A percentile compares a stretch with the other conserved stretches of the same genome.
phyloP scores from a whole-genome alignment of 2,888 invertebrate species.

The Notocelia uddmanniana region DNA sequence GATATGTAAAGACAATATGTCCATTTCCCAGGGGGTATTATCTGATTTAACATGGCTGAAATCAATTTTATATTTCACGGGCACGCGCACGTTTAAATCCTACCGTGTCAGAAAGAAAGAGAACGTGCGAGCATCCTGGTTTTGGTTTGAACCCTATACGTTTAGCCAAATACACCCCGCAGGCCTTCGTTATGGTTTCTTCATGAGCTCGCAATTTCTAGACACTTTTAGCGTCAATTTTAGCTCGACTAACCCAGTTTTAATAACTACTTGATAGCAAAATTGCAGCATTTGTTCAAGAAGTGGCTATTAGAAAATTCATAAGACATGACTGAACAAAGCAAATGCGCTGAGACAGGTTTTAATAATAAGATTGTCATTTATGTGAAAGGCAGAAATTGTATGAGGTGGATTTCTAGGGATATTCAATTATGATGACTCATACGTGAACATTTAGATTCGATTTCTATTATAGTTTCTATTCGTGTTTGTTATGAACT shows the following conservation, averaged over 20 bases:
- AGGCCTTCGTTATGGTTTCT: slow-evolving; percentile 4
- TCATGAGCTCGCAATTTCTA: slow-evolving; percentile 29
- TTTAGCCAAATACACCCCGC: not conserved
- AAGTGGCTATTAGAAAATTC: slow-evolving; percentile 11
- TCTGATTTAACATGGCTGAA: not conserved
- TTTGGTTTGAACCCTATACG: not conserved
- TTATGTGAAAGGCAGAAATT: not conserved
- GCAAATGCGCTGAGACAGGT: not conserved
- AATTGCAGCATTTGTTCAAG: slow-evolving; percentile 7
- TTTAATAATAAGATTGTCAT: slow-evolving; percentile 1
- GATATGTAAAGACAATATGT: slow-evolving; percentile 25
- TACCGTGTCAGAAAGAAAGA: not conserved
- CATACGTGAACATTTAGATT: not conserved
- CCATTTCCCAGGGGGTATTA: slow-evolving; percentile 3
- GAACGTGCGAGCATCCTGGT: not conserved
- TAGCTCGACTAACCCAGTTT: slow-evolving; percentile 32
- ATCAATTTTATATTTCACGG: not conserved
- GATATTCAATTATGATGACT: not conserved
- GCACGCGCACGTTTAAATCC: not conserved
- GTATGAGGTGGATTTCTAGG: not conserved
- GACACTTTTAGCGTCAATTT: slow-evolving; percentile 7
- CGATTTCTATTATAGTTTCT: not conserved
- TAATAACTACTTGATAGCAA: slow-evolving; percentile 31
- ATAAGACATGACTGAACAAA: slow-evolving; percentile 13
- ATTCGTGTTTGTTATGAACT: not conserved